A percentile compares a stretch with the other conserved stretches of the same genome.
These are phyloP conservation scores for Neotoma lepida DNA, from an alignment of 2,113 vertebrate species.

Conservation along the genomic window DNA sequence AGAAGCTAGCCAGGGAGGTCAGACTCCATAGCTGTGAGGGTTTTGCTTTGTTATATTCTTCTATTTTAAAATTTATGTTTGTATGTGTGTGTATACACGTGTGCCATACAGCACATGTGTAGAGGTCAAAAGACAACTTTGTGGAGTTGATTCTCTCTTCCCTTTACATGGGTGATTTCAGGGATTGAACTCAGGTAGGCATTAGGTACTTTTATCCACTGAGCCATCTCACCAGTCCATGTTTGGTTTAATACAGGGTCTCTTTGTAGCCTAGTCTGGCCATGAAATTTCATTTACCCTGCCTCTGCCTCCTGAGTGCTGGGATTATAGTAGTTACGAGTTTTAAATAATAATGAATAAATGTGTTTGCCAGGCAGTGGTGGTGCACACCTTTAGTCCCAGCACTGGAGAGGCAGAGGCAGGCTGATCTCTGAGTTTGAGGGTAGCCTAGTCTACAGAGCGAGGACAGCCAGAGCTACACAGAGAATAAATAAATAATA, in stretches of 20 bases:
- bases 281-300: too few species aligned
- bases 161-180: not conserved
- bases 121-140: not conserved
- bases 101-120: not conserved
- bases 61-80: not conserved
- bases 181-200: not conserved
- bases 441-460: not conserved
- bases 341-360: conserved; percentile 28
- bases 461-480: not conserved
- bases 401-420: not conserved
- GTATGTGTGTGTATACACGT: not conserved
- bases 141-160: not conserved
- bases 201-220: not conserved
- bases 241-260: not conserved
- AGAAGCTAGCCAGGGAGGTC: not conserved
- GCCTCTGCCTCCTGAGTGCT: not conserved
- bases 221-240: too few species aligned
- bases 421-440: not conserved
- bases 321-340: not conserved
- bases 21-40: not conserved
- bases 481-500: not conserved
- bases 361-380: not conserved
- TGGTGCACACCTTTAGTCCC: not conserved
- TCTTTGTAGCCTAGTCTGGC: not conserved
- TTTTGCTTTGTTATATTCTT: not conserved